Base-by-base conservation (phyloP, 2,113 vertebrate species). In the Micronisus gabar region DNA sequence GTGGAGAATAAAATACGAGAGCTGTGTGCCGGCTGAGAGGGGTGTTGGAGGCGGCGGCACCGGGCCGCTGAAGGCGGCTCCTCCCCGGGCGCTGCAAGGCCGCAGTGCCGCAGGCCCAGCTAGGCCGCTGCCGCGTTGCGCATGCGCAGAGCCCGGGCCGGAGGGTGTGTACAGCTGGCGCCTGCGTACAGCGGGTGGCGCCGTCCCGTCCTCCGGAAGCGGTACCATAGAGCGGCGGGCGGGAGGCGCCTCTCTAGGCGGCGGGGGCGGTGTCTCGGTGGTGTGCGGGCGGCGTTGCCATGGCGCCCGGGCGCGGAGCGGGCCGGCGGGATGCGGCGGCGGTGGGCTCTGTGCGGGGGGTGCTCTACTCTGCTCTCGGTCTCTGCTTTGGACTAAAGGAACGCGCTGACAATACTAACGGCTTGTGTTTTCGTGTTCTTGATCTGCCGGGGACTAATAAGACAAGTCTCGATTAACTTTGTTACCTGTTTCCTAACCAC, bases 361-460 rank as follows among this genome's bases (percentile, higher is more conserved):
- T 26, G 40, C 18, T 6, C 29, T 11, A 45, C 61, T 8, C 29
- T 11, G 74, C 66, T 23, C 80, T 45, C 34, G 22, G 61, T 20
- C 34, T 40, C 18, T 10, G 53, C 65, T 32, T 17, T 13, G 63
- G 12, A 0, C 36, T 18, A 0, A 11, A 5, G n/a, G 27, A 66
- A 3, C 38, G 0, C 29, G 0, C 17, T 2, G 1, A 0, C 29
- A 3, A 1, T 15, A 2, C 48, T 27, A 10, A 22, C 13, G n/a
- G 55, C 50, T 25, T 4, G 20, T 22, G 74, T 4, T 14, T 23
- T 15, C 3, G 2, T 52, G 1, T 10, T 53, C 26, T 1, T n/a
- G 18, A 3, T 41, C 11, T 34, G 17, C 1, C 2, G 4, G 4
- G 40, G n/a, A 3, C 40, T 43, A 4, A 6, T 7, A 10, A 66